Conservation (phyloP, 2,888 invertebrate species). For the Andrena dorsata region DNA sequence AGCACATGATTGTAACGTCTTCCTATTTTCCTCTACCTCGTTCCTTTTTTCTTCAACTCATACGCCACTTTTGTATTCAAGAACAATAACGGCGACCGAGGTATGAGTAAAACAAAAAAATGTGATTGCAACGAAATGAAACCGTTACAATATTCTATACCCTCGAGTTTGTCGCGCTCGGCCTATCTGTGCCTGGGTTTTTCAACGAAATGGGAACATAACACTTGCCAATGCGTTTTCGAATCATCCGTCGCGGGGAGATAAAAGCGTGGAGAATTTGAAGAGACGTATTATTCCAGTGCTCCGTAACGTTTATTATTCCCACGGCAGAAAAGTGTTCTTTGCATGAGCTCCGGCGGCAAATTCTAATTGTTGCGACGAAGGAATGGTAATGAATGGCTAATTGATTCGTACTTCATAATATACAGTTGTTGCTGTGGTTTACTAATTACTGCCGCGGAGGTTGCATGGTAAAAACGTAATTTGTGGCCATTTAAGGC, state of each 20-base stretch:
- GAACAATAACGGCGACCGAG: neutral
- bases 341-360: too few relatives aligned
- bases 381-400: too few relatives aligned
- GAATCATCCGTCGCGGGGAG: constrained; percentile 5
- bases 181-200: constrained; percentile 27
- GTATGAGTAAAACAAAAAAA: neutral
- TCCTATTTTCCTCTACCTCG: neutral
- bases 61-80: neutral
- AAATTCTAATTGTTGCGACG: too few relatives aligned
- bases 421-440: too few relatives aligned
- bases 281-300: neutral
- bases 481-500: too few relatives aligned
- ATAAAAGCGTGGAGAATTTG: neutral
- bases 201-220: constrained; percentile 24
- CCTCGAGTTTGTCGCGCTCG: constrained; percentile 15
- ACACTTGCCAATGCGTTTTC: constrained; percentile 13
- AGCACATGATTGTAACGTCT: neutral
- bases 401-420: too few relatives aligned
- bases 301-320: too few relatives aligned
- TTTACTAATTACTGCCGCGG: too few relatives aligned
- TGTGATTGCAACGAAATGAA: constrained; percentile 22
- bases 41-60: neutral
- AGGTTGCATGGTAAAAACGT: too few relatives aligned
- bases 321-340: too few relatives aligned
- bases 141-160: neutral